These are phyloP conservation scores for Danio tinwini DNA, from an alignment of 2,797 vertebrate species.

Conservation along the genomic window DNA sequence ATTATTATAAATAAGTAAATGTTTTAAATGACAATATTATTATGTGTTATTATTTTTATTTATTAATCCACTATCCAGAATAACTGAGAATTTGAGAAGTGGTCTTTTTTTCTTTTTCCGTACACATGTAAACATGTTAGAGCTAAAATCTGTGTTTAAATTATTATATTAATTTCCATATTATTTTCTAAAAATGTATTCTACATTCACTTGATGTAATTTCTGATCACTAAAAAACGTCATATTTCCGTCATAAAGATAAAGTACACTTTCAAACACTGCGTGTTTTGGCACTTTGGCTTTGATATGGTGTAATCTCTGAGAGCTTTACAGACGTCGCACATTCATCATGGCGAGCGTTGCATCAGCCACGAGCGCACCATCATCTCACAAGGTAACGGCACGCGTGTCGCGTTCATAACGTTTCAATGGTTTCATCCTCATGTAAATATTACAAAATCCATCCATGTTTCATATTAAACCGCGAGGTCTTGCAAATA, in stretches of 20 bases:
- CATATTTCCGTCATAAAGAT: not conserved
- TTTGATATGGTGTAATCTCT: slow-evolving; percentile 47
- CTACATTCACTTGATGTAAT: not conserved
- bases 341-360: slow-evolving; percentile 60
- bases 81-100: too few relatives aligned
- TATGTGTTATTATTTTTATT: too few relatives aligned
- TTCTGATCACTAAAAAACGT: not conserved
- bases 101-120: too few relatives aligned
- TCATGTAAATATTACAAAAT: not conserved
- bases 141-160: not conserved
- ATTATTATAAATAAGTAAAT: too few relatives aligned
- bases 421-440: not conserved
- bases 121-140: not conserved
- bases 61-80: too few relatives aligned
- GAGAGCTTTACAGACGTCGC: slow-evolving; percentile 59
- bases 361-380: slow-evolving; percentile 62
- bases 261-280: not conserved
- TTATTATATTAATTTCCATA: not conserved
- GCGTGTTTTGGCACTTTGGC: slow-evolving; percentile 7
- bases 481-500: not conserved
- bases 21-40: too few relatives aligned
- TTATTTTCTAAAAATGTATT: not conserved
- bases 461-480: not conserved
- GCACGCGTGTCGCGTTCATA: not conserved
- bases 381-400: slow-evolving; percentile 60